Base-by-base conservation (phyloP, 2,888 invertebrate genomes). In the Caenorhabditis parvicauda region DNA sequence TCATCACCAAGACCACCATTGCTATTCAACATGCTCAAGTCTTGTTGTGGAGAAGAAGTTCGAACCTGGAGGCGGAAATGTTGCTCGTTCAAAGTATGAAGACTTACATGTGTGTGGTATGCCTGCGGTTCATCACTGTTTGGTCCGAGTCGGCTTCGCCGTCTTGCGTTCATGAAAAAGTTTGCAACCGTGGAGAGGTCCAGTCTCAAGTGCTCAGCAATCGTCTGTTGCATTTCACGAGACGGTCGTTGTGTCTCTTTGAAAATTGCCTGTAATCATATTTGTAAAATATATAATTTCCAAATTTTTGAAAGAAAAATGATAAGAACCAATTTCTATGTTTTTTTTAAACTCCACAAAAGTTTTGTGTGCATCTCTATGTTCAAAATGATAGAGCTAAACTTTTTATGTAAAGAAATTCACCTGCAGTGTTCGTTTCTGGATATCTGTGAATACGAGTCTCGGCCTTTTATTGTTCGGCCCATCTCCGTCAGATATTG, bases 381-480 rank as follows among this genome's bases (percentile, higher is more conserved):
- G 12, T 25, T 46, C 28, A 9, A 28, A 12, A 14, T 43, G 17
- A 6, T 19, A 22, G 22, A 5, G 43, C n/a, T n/a, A n/a, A 43
- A 43, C 14, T 22, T 24, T 43, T 32, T 19, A 9, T 24, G 37
- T 3, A 19, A 19, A 32, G 3, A 41, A 6, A 46, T 43, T 41
- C 42, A 77, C 76, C 68, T 81, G 95, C 84, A 99, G 89, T 83
- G 98, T 98, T 86, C 96, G 90, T 84, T 98, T 89, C 87, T 98
- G 98, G 82, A 98, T 91, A 87, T 98, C 98, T 83, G 98, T 98
- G 88, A 98, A 98, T 85, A 98, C 98, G 86, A 99, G 89, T 83
- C 98, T 91, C 76, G 98, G 96, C 85, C 96, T 96, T 88, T 98
- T 98, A 19, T 58, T 65, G 4, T 39, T 21, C 3, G 70, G 67